phyloP scores from a whole-genome alignment of 2,797 vertebrate species.

The Acipenser ruthenus region DNA sequence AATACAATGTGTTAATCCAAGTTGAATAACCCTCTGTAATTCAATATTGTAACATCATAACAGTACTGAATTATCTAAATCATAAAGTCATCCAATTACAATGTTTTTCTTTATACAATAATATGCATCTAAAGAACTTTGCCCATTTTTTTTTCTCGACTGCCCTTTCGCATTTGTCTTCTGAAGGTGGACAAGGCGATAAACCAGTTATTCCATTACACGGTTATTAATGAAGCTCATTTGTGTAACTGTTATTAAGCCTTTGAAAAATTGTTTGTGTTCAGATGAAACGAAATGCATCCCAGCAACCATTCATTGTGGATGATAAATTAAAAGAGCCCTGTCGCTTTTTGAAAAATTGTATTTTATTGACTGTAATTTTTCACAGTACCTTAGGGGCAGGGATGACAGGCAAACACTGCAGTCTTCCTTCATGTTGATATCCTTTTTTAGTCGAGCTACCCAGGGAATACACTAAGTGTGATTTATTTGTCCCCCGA shows the following conservation, averaged over 20 bases:
- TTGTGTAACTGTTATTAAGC: constrained; percentile 85
- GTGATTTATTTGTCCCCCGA: constrained; percentile 95
- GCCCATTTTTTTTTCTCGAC: no score
- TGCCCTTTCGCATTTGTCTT: no score
- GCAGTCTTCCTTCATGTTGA: constrained; percentile 90
- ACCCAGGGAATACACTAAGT: constrained; percentile 81
- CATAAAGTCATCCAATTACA: no score
- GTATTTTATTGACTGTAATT: constrained; percentile 92
- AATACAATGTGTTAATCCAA: no score
- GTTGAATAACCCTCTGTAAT: no score
- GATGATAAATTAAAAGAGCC: constrained; percentile 88
- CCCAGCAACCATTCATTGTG: constrained; percentile 81
- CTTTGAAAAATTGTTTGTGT: constrained; percentile 79
- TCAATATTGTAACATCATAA: no score
- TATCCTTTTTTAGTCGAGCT: constrained; percentile 78
- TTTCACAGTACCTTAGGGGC: constrained; percentile 85
- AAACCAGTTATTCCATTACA: constrained; percentile 85
- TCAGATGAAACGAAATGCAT: constrained; percentile 79
- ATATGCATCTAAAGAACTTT: no score
- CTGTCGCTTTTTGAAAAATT: constrained; percentile 93
- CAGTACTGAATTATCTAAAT: no score
- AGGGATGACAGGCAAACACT: constrained; percentile 81
- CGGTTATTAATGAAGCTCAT: constrained; percentile 84
- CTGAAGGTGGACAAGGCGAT: constrained; percentile 53
- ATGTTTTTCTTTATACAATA: no score